phyloP scores from a whole-genome alignment of 2,888 invertebrate genomes.

The Ophioninae sp. region DNA sequence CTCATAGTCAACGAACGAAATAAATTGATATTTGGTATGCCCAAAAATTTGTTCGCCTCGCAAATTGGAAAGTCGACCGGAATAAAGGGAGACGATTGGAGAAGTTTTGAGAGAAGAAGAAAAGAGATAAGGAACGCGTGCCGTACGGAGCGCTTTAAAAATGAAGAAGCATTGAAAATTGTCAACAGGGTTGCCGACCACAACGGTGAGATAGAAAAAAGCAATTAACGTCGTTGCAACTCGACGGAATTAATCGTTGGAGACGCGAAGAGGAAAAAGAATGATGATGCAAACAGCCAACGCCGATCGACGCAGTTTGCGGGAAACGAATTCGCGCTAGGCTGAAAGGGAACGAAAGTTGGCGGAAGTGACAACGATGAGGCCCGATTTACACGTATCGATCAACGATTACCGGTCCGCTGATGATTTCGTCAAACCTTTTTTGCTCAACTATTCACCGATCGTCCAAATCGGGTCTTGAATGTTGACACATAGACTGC shows the following conservation, averaged over 20 bases:
- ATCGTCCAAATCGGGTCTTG: neutral
- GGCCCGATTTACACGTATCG: neutral
- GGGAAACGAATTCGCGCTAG: constrained; percentile 14
- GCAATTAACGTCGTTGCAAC: constrained; percentile 45
- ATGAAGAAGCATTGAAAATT: too few species aligned
- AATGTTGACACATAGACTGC: constrained; percentile 48
- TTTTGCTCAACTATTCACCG: neutral
- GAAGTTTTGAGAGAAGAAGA: constrained; percentile 21
- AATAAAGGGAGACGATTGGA: constrained; percentile 40
- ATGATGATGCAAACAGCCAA: constrained; percentile 23
- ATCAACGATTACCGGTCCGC: neutral
- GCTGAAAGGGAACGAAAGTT: constrained; percentile 31
- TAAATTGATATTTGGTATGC: neutral
- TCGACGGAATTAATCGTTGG: constrained; percentile 47
- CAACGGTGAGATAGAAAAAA: constrained; percentile 37
- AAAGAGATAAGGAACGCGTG: too few species aligned
- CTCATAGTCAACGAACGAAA: constrained; percentile 32
- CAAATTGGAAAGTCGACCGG: neutral
- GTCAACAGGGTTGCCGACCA: constrained; percentile 5
- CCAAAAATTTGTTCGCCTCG: neutral
- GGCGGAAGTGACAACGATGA: constrained; percentile 17
- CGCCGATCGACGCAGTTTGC: constrained; percentile 25
- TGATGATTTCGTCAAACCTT: neutral
- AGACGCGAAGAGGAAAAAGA: constrained; percentile 29
- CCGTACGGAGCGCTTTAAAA: too few species aligned